Evolutionary conservation across 1,140 invertebrate genomes (phyloP).

Genomic region (Leptoteleia sp.): DNA sequence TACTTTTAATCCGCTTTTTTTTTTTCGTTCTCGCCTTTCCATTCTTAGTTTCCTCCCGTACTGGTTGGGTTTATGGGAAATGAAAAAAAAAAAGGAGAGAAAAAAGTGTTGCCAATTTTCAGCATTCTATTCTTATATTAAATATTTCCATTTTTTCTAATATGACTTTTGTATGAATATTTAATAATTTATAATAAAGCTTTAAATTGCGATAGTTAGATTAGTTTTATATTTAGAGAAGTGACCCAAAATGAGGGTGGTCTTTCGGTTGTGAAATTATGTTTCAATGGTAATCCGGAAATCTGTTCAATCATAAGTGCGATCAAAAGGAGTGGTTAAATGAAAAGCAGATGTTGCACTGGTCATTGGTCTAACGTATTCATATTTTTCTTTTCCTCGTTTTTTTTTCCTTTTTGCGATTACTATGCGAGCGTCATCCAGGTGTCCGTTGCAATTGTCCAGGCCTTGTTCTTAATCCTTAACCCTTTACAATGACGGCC

Average conservation of each 20-base stretch:
- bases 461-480: conserved; percentile 61
- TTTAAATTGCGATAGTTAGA: too few species aligned
- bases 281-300: conserved; percentile 37
- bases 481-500: conserved; percentile 58
- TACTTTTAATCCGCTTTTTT: conserved; percentile 42
- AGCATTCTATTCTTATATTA: neutral
- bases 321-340: conserved; percentile 36
- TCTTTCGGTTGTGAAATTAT: conserved; percentile 6
- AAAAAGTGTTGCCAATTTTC: neutral
- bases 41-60: conserved; percentile 1
- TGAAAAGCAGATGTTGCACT: conserved; percentile 52
- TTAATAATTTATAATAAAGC: too few species aligned
- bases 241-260: conserved; percentile 21
- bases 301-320: conserved; percentile 5
- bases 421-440: conserved; percentile 45
- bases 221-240: conserved; percentile 1
- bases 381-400: conserved; percentile 53
- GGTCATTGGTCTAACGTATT: conserved; percentile 58
- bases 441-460: conserved; percentile 65
- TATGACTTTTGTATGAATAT: too few species aligned
- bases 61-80: neutral
- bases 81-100: neutral
- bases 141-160: too few species aligned
- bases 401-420: conserved; percentile 45
- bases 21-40: conserved; percentile 19